These are phyloP conservation scores for Serripes groenlandicus DNA, from an alignment of 2,888 invertebrate species.

Conservation along the genomic window DNA sequence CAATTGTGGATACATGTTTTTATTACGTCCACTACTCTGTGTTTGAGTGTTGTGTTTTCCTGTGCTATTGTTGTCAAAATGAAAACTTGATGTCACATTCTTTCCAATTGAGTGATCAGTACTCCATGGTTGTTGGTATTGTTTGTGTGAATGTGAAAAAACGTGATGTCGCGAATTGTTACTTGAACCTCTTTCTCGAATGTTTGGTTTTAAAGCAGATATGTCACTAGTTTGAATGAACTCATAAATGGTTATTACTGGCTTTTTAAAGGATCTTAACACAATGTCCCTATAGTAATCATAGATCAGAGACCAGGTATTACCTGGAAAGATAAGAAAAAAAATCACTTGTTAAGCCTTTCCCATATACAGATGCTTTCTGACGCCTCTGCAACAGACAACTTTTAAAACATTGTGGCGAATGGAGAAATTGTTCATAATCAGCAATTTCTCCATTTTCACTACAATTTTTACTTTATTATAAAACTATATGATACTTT, in stretches of 20 bases:
- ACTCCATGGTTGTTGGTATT: too few species aligned
- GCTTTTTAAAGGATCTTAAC: not conserved
- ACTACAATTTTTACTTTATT: not conserved
- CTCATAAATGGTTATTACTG: not conserved
- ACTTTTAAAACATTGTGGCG: not conserved
- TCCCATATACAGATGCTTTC: not conserved
- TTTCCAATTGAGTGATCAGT: too few species aligned
- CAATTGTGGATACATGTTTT: too few species aligned
- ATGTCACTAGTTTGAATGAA: not conserved
- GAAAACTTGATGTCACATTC: too few species aligned
- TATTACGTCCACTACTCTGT: too few species aligned
- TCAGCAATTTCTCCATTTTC: not conserved
- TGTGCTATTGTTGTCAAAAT: too few species aligned
- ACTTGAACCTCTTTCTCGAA: not conserved
- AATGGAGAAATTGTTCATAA: not conserved
- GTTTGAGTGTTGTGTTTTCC: too few species aligned
- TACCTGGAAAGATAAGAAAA: constrained; percentile 19
- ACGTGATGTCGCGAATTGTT: not conserved
- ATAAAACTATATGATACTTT: not conserved
- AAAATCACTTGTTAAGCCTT: not conserved
- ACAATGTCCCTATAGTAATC: not conserved
- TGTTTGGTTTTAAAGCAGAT: constrained; percentile 11
- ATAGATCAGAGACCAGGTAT: constrained; percentile 7
- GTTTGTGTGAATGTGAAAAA: too few species aligned
- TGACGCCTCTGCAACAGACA: not conserved